phyloP scores from a whole-genome alignment of 2,797 vertebrate species.

The Pantherophis alleghaniensis region DNA sequence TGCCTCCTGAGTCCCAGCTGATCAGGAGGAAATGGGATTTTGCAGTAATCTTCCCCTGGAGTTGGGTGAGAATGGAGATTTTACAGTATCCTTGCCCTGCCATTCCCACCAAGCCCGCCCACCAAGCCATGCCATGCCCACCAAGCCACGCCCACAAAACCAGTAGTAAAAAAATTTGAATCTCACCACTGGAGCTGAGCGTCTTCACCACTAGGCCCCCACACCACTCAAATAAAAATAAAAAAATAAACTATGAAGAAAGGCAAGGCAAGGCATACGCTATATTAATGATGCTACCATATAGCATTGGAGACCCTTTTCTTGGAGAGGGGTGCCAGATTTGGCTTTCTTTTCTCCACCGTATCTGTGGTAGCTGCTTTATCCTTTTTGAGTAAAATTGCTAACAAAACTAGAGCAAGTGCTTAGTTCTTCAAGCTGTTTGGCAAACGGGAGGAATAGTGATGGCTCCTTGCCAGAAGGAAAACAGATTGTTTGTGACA shows the following conservation, averaged over 20 bases:
- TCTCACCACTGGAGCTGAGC: background rate
- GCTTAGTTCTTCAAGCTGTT: background rate
- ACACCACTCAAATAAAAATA: background rate
- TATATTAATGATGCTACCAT: background rate
- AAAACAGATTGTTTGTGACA: background rate
- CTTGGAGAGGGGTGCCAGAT: background rate
- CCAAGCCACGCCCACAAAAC: too few species aligned
- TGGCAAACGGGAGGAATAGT: background rate
- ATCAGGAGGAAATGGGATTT: too few species aligned
- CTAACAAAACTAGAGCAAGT: background rate
- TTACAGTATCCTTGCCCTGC: too few species aligned
- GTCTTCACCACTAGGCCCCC: background rate
- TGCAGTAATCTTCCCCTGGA: too few species aligned
- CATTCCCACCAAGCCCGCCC: too few species aligned
- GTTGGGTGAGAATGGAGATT: too few species aligned
- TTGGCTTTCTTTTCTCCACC: background rate
- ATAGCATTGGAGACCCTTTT: background rate
- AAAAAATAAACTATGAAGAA: too few species aligned
- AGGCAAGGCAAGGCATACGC: background rate
- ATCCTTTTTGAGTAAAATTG: background rate
- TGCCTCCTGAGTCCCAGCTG: too few species aligned
- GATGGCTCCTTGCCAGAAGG: background rate
- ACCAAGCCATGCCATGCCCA: too few species aligned
- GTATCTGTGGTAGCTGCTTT: background rate
- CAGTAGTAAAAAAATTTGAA: too few species aligned